phyloP scores from a whole-genome alignment of 30 jellyfish, hydroid and myxozoan species.

The Pelagia noctiluca region DNA sequence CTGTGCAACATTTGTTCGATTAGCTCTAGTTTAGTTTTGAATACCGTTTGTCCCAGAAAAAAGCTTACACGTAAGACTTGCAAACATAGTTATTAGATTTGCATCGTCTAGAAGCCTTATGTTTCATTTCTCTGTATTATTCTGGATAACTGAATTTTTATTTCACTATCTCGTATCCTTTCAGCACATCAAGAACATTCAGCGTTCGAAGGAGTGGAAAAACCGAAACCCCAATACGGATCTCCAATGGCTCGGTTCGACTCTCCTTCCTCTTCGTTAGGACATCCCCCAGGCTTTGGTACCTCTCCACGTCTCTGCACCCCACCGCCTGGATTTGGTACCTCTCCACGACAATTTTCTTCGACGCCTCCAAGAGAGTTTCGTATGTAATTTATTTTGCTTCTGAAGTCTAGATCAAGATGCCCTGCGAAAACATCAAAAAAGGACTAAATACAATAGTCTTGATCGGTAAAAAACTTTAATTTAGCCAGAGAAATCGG shows the following conservation, averaged over 20 bases:
- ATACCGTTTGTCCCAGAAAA: no score
- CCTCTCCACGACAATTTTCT: conserved; percentile 36
- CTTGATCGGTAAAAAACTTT: background rate
- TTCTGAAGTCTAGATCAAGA: background rate
- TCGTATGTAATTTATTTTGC: no score
- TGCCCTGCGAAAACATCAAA: background rate
- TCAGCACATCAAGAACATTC: conserved; percentile 86
- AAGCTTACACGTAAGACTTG: no score
- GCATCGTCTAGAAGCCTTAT: no score
- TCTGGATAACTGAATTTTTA: background rate
- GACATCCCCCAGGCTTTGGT: conserved; percentile 63
- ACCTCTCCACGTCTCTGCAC: conserved; percentile 61
- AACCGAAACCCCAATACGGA: conserved; percentile 6
- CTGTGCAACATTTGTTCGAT: no score
- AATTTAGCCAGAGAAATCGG: no score
- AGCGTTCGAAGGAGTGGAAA: conserved; percentile 73
- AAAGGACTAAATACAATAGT: background rate
- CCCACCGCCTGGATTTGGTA: conserved; percentile 43
- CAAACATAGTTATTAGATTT: no score
- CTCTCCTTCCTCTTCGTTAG: conserved; percentile 40
- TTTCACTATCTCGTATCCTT: conserved; percentile 9
- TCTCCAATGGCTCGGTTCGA: background rate
- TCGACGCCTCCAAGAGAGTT: no score
- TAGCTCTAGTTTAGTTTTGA: no score
- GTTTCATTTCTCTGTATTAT: no score